Evolutionary conservation across 2,797 vertebrate genomes (phyloP), one percentile per base, ranked within the genome.

Genomic region (Phoxinus dragarum): DNA sequence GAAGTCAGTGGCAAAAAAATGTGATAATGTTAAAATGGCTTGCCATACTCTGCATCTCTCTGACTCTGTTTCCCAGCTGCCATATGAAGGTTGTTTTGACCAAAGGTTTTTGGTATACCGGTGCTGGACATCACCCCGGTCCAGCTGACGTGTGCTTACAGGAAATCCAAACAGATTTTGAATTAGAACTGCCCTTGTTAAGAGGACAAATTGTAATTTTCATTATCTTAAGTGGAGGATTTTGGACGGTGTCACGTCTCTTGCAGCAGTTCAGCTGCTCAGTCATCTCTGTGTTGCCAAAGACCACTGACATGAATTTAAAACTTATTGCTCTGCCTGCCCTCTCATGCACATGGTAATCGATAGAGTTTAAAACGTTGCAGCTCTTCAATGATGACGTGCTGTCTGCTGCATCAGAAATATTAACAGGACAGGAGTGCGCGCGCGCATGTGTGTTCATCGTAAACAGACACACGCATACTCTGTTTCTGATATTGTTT

Each of bases 181-280:
- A 54, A 85, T 69, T 56, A 82, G 72, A 56, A 61, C 47, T 87
- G 81, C 38, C 42, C 64, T n/a, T 59, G 42, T 54, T 44, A 74
- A 71, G 54, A 47, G 21, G 67, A 82, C 80, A 36, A 14, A 54
- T 84, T 77, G 77, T 49, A 21, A 66, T 73, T 74, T 77, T 87
- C 86, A 90, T 90, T 87, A 84, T 77, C 54, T 72, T 84, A 90
- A 90, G 82, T 88, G 87, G 68, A 36, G 59, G 67, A 19, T 61
- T 87, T 85, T 82, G 84, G 68, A 87, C 47, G 0, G 66, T 74
- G 67, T 87, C 84, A 78, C 81, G 59, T 47, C 44, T 36, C 56
- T 72, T 71, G 75, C 38, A 21, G 76, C 56, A 61, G 44, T 68
- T 81, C 9, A 84, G 59, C 56, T 67, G 49, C 54, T 84, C 11